Evolutionary conservation across 2,888 invertebrate species (phyloP).

Genomic region (Xestia ashworthii): DNA sequence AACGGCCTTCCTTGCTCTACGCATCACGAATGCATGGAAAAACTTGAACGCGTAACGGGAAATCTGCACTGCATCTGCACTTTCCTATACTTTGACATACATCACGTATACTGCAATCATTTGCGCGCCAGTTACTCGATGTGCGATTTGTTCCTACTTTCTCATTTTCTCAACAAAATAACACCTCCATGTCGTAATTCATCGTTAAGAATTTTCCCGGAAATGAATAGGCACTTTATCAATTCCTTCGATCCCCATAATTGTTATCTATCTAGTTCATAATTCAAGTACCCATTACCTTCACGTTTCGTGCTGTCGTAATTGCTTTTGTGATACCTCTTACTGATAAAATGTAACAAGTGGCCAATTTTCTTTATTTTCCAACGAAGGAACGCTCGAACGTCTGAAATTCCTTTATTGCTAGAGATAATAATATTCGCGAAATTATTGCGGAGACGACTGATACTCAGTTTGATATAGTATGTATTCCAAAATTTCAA

Average conservation of each 20-base stretch:
- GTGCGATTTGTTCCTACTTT: slow-evolving; percentile 31
- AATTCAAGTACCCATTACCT: slow-evolving; percentile 62
- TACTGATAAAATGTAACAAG: slow-evolving; percentile 64
- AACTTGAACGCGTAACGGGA: slow-evolving; percentile 82
- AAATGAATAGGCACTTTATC: slow-evolving; percentile 57
- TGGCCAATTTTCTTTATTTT: slow-evolving; percentile 63
- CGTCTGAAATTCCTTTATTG: slow-evolving; percentile 30
- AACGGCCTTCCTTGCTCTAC: slow-evolving; percentile 77
- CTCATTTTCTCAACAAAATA: slow-evolving; percentile 38
- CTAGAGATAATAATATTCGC: slow-evolving; percentile 31
- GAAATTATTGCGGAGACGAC: slow-evolving; percentile 16
- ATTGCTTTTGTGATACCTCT: slow-evolving; percentile 67
- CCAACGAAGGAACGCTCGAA: slow-evolving; percentile 39
- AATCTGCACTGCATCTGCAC: slow-evolving; percentile 73
- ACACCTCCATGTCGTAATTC: slow-evolving; percentile 18
- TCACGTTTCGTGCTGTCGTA: slow-evolving; percentile 61
- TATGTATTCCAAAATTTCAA: slow-evolving; percentile 7
- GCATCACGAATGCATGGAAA: slow-evolving; percentile 81
- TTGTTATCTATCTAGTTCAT: slow-evolving; percentile 63
- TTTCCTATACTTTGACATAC: slow-evolving; percentile 73
- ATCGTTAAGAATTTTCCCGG: slow-evolving; percentile 20
- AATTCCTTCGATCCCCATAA: slow-evolving; percentile 54
- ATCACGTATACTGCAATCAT: slow-evolving; percentile 67
- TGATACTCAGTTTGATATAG: neutral
- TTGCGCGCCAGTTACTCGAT: slow-evolving; percentile 67